phyloP scores from a whole-genome alignment of 2,797 vertebrate species.

The Danio kyathit region DNA sequence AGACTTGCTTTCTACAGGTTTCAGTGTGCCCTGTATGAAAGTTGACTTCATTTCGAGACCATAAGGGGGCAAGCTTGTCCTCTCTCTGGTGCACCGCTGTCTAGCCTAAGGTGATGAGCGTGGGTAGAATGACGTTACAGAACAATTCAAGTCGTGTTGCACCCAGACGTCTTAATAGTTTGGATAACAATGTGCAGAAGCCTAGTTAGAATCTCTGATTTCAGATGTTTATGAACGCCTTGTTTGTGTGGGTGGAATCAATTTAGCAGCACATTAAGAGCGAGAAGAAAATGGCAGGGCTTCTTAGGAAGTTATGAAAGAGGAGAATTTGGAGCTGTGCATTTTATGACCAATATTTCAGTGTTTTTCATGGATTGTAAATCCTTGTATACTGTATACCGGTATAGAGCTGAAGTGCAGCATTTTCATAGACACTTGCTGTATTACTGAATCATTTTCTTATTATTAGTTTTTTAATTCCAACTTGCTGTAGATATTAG shows the following conservation, averaged over 20 bases:
- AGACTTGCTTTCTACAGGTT: slow-evolving; percentile 29
- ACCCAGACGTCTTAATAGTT: slow-evolving; percentile 41
- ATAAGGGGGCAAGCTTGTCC: slow-evolving; percentile 87
- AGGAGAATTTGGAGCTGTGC: neutral
- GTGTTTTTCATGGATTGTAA: neutral
- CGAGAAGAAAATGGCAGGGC: slow-evolving; percentile 27
- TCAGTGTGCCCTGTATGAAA: slow-evolving; percentile 1
- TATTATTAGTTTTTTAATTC: too few relatives aligned
- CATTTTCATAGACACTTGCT: too few relatives aligned
- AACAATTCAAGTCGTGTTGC: slow-evolving; percentile 49
- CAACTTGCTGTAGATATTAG: neutral
- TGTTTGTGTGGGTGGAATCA: slow-evolving; percentile 45
- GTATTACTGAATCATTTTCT: too few relatives aligned
- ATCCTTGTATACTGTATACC: neutral
- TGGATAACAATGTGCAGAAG: slow-evolving; percentile 39
- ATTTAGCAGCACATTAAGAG: slow-evolving; percentile 36
- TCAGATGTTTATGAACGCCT: slow-evolving; percentile 45
- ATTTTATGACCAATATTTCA: neutral
- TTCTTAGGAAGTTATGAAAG: slow-evolving; percentile 25
- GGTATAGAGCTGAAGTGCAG: too few relatives aligned
- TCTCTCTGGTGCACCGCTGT: slow-evolving; percentile 70
- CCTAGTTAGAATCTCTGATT: slow-evolving; percentile 40
- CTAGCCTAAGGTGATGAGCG: slow-evolving; percentile 54
- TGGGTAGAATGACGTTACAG: slow-evolving; percentile 40
- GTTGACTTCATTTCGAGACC: slow-evolving; percentile 69